A percentile compares a stretch with the other conserved stretches of the same genome.
Evolutionary conservation across 2,113 vertebrate species (phyloP).

Genomic region (Microcebus murinus): DNA sequence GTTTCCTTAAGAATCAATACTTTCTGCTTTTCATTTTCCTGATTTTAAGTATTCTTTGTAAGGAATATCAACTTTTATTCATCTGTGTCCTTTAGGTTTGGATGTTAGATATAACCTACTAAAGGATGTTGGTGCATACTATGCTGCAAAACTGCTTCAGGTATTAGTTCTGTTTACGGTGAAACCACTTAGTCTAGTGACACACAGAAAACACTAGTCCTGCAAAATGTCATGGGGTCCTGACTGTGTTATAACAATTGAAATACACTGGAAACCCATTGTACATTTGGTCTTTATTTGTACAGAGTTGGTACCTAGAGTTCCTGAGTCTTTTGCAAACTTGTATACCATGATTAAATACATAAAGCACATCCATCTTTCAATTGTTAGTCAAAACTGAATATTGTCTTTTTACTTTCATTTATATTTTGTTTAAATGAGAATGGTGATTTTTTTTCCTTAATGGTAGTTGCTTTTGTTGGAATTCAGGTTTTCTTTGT

Average conservation of each 20-base stretch:
- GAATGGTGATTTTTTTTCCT: background rate
- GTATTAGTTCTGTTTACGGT: constrained; percentile 76
- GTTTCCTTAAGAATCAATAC: constrained; percentile 33
- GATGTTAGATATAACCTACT: constrained; percentile 90
- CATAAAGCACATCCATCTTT: background rate
- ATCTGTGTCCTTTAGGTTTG: constrained; percentile 85
- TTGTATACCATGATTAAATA: background rate
- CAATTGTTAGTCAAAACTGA: background rate
- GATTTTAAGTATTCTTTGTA: background rate
- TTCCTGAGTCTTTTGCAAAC: background rate
- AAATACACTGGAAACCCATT: constrained; percentile 29
- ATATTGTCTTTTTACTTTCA: constrained; percentile 22
- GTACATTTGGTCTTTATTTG: background rate
- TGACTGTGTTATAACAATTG: background rate
- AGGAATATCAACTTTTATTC: constrained; percentile 1
- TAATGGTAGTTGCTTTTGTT: background rate
- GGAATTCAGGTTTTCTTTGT: constrained; percentile 19
- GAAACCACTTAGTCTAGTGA: background rate
- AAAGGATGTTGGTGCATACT: constrained; percentile 86
- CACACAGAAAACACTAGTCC: background rate
- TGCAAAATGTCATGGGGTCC: constrained; percentile 26
- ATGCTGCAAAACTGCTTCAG: constrained; percentile 87
- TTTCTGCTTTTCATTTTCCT: background rate
- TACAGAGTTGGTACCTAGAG: background rate
- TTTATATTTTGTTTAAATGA: constrained; percentile 46